A percentile compares a stretch with the other conserved stretches of the same genome.
Conservation (phyloP, 2,888 invertebrate genomes). For the Horisme vitalbata region DNA sequence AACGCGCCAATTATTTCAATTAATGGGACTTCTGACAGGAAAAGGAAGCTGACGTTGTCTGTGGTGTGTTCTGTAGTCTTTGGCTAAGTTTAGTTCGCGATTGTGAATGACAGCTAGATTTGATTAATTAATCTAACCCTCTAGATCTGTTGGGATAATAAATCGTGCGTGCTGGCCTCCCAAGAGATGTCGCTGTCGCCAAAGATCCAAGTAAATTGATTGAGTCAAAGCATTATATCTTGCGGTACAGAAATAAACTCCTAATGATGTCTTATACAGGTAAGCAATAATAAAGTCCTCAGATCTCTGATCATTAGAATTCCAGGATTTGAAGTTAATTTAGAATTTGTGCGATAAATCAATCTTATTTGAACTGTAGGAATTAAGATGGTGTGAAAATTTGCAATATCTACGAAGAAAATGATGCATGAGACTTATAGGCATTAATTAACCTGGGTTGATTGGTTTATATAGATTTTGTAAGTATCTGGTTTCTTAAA, state of each 20-base stretch:
- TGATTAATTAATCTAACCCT: conserved; percentile 79
- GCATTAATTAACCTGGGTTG: too few relatives aligned
- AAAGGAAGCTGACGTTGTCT: conserved; percentile 63
- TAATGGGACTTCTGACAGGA: conserved; percentile 78
- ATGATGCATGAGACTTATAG: not conserved
- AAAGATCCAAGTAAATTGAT: conserved; percentile 66
- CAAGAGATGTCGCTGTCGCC: conserved; percentile 75
- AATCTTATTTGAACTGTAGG: conserved; percentile 27
- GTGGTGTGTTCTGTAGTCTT: conserved; percentile 39
- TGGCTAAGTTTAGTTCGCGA: conserved; percentile 65
- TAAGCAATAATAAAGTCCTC: conserved; percentile 76
- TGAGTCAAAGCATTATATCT: conserved; percentile 67
- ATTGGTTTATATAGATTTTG: too few relatives aligned
- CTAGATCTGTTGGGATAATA: conserved; percentile 63
- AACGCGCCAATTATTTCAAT: conserved; percentile 79
- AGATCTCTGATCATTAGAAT: conserved; percentile 73
- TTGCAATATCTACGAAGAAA: conserved; percentile 18
- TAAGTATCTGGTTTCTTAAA: too few relatives aligned
- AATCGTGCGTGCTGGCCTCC: conserved; percentile 77
- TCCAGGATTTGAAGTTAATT: conserved; percentile 50
- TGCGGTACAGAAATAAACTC: conserved; percentile 72
- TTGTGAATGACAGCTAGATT: conserved; percentile 77
- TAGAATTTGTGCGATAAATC: conserved; percentile 39
- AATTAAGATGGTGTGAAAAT: conserved; percentile 9
- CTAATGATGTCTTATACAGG: conserved; percentile 79